Evolutionary conservation across 2,113 vertebrate genomes (phyloP), one percentile per base, ranked within the genome.

Genomic region (Cygnus atratus): DNA sequence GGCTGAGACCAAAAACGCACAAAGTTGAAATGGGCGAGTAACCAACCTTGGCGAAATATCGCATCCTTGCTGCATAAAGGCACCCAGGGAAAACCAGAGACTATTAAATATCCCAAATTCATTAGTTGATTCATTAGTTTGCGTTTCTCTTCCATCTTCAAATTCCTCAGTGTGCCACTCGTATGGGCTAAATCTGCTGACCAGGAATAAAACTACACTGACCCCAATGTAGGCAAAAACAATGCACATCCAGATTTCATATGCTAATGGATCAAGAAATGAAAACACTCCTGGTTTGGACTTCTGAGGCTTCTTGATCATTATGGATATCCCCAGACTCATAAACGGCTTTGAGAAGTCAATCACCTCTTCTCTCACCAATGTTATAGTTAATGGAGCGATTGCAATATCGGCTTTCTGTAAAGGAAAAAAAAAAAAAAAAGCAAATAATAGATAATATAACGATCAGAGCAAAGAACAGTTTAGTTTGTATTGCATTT

Each of bases 61-160:
- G 98, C 99, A 99, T 98, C 99, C 99, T 98, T 99, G 99, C 98
- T 99, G 99, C 99, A 99, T 99, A 99, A 99, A 99, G 98, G 99
- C 99, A 98, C 99, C 99, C 98, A 99, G 98, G 95, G 99, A 99
- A 99, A 99, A 99, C 99, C 99, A 99, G 96, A 99, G 99, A 98
- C 99, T 99, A 99, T 99, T 99, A 98, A 99, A 99, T 98, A 99
- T 99, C 98, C 99, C 99, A 98, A 99, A 99, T 98, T 99, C 99
- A 97, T 99, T 99, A 97, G 99, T 99, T 90, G 99, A 99, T 98
- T 99, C 99, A 94, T 99, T 99, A 98, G 98, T 99, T 98, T 99
- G 99, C 79, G 99, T 99, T 98, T 99, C 99, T 98, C 98, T 97
- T 84, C 99, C 99, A 67, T 99, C 99, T 98, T 99, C 99, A 92